Conservation (phyloP, 2,797 vertebrate genomes). For the Champsocephalus esox region DNA sequence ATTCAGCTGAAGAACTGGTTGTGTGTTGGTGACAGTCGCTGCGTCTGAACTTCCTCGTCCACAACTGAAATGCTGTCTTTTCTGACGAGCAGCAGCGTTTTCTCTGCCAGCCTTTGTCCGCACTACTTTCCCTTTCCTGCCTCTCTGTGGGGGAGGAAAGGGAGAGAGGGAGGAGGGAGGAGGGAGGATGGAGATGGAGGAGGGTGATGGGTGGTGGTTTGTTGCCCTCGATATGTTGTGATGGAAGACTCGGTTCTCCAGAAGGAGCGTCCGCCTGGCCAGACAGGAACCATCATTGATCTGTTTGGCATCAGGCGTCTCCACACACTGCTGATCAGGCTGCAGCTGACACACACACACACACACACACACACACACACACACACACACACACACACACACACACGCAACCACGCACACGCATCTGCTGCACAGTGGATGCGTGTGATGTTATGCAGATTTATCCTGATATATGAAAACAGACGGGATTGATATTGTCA, state of each 20-base stretch:
- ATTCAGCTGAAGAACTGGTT: not conserved
- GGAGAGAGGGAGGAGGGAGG: not conserved
- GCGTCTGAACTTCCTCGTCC: constrained; percentile 25
- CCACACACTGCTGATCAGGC: constrained; percentile 44
- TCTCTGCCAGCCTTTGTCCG: constrained; percentile 58
- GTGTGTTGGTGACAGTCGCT: constrained; percentile 9
- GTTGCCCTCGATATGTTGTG: constrained; percentile 77
- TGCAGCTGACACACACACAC: constrained; percentile 31
- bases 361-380: not conserved
- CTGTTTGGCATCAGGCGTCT: constrained; percentile 64
- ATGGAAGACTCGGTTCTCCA: constrained; percentile 75
- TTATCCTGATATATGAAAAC: constrained; percentile 24
- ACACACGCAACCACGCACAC: not conserved
- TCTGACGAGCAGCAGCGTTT: constrained; percentile 27
- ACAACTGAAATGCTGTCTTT: constrained; percentile 5
- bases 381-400: constrained; percentile 2
- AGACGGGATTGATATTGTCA: not conserved
- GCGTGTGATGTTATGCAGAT: not conserved
- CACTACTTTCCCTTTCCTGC: constrained; percentile 30
- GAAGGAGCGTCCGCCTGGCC: constrained; percentile 75
- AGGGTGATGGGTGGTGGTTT: constrained; percentile 52
- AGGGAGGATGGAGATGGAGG: not conserved
- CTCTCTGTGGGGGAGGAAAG: constrained; percentile 39
- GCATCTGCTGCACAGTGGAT: not conserved
- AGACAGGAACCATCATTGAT: constrained; percentile 62